These are phyloP conservation scores for Martes martes DNA, from an alignment of 2,113 vertebrate genomes.

Conservation along the genomic window DNA sequence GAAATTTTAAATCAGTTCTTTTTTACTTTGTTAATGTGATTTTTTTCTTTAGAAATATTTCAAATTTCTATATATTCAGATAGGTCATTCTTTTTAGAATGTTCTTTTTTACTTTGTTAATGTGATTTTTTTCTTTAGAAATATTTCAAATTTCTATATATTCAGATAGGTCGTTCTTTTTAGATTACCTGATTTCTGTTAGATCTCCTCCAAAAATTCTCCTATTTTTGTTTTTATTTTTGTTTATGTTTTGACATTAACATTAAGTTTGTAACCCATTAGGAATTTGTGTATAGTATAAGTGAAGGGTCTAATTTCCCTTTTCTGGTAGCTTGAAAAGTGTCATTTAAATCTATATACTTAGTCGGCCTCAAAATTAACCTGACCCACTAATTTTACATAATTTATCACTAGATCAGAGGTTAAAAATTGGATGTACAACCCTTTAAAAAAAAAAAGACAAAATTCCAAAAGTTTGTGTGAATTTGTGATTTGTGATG, in stretches of 20 bases:
- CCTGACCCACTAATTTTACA: not conserved
- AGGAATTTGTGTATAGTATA: not conserved
- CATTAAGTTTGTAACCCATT: not conserved
- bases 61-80: too few species aligned
- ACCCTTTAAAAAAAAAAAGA: not conserved
- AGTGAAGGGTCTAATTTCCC: not conserved
- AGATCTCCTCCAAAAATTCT: not conserved
- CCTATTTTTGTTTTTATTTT: not conserved
- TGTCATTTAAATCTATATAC: not conserved
- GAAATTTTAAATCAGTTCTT: not conserved
- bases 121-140: not conserved
- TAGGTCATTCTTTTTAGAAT: too few species aligned
- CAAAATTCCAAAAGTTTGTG: not conserved
- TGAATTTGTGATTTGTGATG: not conserved
- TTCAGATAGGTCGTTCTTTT: not conserved
- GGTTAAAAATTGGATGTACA: not conserved
- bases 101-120: not conserved
- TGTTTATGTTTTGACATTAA: not conserved
- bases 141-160: not conserved
- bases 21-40: too few species aligned
- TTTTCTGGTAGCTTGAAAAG: not conserved
- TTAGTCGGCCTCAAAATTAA: not conserved
- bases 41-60: too few species aligned
- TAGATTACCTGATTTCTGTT: not conserved
- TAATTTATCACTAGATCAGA: not conserved